Evolutionary conservation across 1,140 invertebrate species (phyloP).

Genomic region (Trichoplusia ni): DNA sequence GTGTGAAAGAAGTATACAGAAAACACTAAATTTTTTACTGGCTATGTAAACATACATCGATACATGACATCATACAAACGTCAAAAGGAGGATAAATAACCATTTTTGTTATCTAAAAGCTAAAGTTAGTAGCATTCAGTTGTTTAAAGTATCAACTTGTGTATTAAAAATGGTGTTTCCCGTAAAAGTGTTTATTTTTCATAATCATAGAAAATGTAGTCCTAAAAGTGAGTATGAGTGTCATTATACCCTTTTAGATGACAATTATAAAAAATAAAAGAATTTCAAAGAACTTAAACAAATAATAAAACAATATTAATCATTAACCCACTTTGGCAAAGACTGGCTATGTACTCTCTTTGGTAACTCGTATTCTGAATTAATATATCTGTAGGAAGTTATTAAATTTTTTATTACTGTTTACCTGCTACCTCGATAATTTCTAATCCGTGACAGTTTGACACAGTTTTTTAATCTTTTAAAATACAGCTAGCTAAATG

Average conservation of each 20-base stretch:
- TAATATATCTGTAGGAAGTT: no score
- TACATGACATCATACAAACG: constrained; percentile 32
- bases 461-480: no score
- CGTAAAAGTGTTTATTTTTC: constrained; percentile 44
- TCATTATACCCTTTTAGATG: background rate
- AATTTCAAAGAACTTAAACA: no score
- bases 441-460: no score
- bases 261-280: background rate
- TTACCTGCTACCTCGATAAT: no score
- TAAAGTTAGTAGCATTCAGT: constrained; percentile 45
- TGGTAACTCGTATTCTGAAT: no score
- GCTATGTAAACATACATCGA: constrained; percentile 15
- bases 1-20: background rate
- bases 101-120: constrained; percentile 34
- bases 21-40: background rate
- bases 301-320: no score
- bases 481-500: no score
- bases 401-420: no score
- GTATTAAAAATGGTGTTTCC: constrained; percentile 40
- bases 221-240: constrained; percentile 41
- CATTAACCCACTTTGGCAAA: no score
- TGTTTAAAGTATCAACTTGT: constrained; percentile 35
- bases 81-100: constrained; percentile 23
- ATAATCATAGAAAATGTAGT: constrained; percentile 31
- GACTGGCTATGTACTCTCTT: no score